Percentiles rank a stretch among this genome's conserved stretches.
phyloP scores from a whole-genome alignment of 2,113 vertebrate genomes.

The Syngnathus typhle region DNA sequence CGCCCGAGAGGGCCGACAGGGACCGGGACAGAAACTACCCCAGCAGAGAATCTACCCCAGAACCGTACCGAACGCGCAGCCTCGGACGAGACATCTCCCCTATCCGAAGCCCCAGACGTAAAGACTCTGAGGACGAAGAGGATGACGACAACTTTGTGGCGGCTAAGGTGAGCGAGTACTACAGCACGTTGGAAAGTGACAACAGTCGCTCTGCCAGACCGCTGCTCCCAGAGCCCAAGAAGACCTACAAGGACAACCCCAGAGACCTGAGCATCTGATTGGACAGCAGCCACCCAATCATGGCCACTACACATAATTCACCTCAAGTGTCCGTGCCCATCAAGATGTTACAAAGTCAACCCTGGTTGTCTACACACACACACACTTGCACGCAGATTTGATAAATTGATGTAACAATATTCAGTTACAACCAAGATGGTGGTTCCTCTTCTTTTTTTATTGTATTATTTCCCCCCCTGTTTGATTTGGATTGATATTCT shows the following conservation, averaged over 20 bases:
- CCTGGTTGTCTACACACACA: constrained; percentile 22
- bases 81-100: constrained; percentile 66
- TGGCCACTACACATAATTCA: constrained; percentile 38
- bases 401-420: constrained; percentile 46
- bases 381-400: constrained; percentile 32
- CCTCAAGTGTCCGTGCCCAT: constrained; percentile 37
- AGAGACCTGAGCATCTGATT: constrained; percentile 96
- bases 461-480: constrained; percentile 29
- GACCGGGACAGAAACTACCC: constrained; percentile 17
- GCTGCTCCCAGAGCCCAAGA: constrained; percentile 74
- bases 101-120: constrained; percentile 36
- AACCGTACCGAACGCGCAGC: constrained; percentile 57
- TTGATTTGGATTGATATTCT: constrained; percentile 58
- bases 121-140: constrained; percentile 60
- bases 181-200: constrained; percentile 66
- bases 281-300: constrained; percentile 35
- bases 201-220: constrained; percentile 55
- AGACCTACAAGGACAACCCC: constrained; percentile 86
- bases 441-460: constrained; percentile 51
- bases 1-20: constrained; percentile 46
- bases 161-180: constrained; percentile 76
- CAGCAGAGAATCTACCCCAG: constrained; percentile 42
- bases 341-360: constrained; percentile 41
- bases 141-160: constrained; percentile 64
- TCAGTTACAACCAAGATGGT: constrained; percentile 59